Percentiles rank a stretch among this genome's conserved stretches.
Conservation (phyloP, 92 coral and sea anemone species). For the Meandrina meandrites region DNA sequence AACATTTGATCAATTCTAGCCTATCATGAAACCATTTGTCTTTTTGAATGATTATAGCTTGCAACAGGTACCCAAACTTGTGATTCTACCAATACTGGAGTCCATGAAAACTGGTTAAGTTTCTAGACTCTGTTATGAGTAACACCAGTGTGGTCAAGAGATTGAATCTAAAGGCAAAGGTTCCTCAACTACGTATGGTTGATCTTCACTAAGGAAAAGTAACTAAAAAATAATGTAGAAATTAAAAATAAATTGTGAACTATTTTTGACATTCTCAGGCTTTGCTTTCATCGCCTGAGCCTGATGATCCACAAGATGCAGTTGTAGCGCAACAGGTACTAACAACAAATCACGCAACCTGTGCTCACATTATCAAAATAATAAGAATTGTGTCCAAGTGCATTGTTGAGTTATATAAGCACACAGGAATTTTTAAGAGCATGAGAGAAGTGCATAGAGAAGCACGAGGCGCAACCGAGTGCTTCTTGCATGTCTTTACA, state of each 20-base stretch:
- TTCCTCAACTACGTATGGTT: neutral
- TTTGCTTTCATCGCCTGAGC: constrained; percentile 92
- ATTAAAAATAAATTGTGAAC: neutral
- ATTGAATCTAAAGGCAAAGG: neutral
- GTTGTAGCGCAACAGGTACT: constrained; percentile 93
- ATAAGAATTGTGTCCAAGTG: no score
- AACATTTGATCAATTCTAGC: neutral
- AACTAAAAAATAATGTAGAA: neutral
- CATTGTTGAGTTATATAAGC: no score
- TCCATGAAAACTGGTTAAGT: neutral
- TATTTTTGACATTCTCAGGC: constrained; percentile 54
- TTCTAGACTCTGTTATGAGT: neutral
- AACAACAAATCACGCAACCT: neutral
- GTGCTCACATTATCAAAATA: no score
- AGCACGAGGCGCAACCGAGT: no score
- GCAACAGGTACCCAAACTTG: neutral
- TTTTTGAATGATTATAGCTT: neutral
- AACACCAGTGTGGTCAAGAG: neutral
- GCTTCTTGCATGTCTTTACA: no score
- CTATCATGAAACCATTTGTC: neutral
- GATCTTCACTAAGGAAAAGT: no score
- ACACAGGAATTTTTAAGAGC: no score
- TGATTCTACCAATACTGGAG: neutral
- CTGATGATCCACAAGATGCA: constrained; percentile 99
- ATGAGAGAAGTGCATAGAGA: no score